A percentile compares a stretch with the other conserved stretches of the same genome.
Evolutionary conservation across 2,797 vertebrate genomes (phyloP).

Genomic region (Halcyon chelicuti): DNA sequence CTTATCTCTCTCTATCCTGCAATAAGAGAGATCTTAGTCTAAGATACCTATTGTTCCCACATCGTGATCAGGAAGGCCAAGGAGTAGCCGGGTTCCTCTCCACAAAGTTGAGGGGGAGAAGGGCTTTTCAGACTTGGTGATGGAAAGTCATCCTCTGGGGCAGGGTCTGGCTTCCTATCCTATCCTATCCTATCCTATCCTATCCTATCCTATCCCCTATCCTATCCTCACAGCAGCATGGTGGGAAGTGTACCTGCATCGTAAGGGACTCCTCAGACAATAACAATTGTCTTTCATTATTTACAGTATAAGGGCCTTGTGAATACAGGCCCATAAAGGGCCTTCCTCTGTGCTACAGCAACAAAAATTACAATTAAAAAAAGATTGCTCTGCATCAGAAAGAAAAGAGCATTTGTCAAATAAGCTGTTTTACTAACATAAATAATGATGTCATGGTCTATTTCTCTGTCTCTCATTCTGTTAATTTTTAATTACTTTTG

Average conservation of each 20-base stretch:
- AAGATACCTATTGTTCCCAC: background rate
- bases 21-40: background rate
- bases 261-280: background rate
- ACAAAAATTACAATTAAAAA: slow-evolving; percentile 23
- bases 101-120: fast-evolving
- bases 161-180: background rate
- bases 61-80: background rate
- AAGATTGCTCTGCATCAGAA: background rate
- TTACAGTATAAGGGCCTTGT: background rate
- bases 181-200: background rate
- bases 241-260: background rate
- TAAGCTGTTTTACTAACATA: background rate
- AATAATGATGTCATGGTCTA: background rate
- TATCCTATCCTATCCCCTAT: background rate
- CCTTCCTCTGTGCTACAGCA: background rate
- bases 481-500: background rate
- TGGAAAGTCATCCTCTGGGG: fast-evolving
- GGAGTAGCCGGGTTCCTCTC: background rate
- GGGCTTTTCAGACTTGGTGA: background rate
- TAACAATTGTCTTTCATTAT: background rate
- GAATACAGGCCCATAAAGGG: background rate
- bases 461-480: background rate
- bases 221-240: background rate
- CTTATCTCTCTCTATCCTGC: background rate
- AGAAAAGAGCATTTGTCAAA: background rate